Conservation (phyloP, 2,797 vertebrate genomes). For the Rhinophrynus dorsalis region DNA sequence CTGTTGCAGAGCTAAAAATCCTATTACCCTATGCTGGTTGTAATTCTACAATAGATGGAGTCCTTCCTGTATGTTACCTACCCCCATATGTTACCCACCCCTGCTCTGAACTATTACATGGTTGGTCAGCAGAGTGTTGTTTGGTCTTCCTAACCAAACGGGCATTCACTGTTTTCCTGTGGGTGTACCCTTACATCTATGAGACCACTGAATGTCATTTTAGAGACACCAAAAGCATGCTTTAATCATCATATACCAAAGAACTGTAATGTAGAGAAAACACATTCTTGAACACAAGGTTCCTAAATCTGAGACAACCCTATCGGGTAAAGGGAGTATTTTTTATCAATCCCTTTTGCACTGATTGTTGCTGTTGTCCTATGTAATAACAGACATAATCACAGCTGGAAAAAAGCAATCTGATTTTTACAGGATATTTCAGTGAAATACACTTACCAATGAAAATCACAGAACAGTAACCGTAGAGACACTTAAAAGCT, state of each 20-base stretch:
- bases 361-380: slow-evolving; percentile 44
- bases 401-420: slow-evolving; percentile 45
- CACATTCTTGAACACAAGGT: slow-evolving; percentile 2
- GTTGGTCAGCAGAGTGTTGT: no score
- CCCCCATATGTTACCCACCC: no score
- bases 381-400: slow-evolving; percentile 44
- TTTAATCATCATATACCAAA: not conserved
- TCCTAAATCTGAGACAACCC: slow-evolving; percentile 1
- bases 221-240: not conserved
- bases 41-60: no score
- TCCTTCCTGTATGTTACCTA: no score
- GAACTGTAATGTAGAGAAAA: not conserved
- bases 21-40: no score
- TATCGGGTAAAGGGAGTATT: slow-evolving; percentile 12
- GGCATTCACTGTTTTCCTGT: not conserved
- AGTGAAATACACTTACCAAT: slow-evolving; percentile 26
- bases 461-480: slow-evolving; percentile 40
- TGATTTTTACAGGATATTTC: slow-evolving; percentile 40
- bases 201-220: not conserved
- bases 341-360: slow-evolving; percentile 36
- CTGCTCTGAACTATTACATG: no score
- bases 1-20: no score
- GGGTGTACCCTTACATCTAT: not conserved
- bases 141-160: not conserved
- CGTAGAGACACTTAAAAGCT: slow-evolving; percentile 36